Base-by-base conservation (phyloP, 2,113 vertebrate species). In the Melanotaenia duboulayi region DNA sequence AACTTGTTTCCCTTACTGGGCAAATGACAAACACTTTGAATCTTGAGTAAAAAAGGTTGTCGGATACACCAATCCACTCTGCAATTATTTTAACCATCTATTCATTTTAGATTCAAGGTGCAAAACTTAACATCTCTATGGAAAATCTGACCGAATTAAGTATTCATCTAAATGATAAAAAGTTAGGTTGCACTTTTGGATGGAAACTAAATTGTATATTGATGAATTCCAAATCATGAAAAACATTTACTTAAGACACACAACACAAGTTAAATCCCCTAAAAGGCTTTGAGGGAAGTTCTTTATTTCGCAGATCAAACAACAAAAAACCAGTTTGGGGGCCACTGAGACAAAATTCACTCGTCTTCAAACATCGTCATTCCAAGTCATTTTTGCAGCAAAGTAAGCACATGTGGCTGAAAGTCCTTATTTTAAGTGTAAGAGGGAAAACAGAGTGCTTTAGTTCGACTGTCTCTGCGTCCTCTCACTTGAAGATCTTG, bases 401-500 rank as follows among this genome's bases (percentile, higher is more conserved):
- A 74, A 55, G 66, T 85, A 79, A 86, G 83, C 82, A 80, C 85
- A 48, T 80, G 78, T 81, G 76, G 82, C 71, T 80, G 54, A 81
- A 87, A 88, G 92, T 94, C 87, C 76, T 32, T 58, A 24, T 78
- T 86, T 76, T 51, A 77, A 76, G 79, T 78, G 76, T 71, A 25
- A 60, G 71, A 70, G 76, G 75, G 82, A 58, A 70, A 68, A 56
- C 42, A 58, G 40, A 81, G 69, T 83, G 83, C 89, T 76, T 82
- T 78, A 12, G 37, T 84, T 81, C 54, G 19, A 63, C 28, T 37
- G 55, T 74, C 61, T 78, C 73, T 55, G 63, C 57, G 76, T 83
- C 77, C 80, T 74, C 80, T 97, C 93, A 97, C 87, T 98, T 98
- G 94, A 96, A 97, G 92, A 96, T 76, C 92, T 96, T 97, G 91